Evolutionary conservation across 2,113 vertebrate species (phyloP).

Genomic region (Pedetes capensis): DNA sequence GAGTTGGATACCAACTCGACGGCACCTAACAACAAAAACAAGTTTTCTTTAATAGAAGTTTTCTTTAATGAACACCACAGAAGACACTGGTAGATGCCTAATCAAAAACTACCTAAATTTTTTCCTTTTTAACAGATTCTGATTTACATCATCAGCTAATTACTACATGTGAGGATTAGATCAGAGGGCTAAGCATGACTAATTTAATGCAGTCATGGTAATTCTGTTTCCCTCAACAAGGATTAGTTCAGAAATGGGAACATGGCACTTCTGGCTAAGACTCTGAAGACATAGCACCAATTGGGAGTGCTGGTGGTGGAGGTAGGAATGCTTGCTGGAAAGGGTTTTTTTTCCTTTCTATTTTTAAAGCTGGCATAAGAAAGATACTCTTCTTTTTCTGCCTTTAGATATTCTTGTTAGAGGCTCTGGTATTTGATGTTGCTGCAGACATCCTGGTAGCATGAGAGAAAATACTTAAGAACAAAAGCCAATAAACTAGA

Average conservation of each 20-base stretch:
- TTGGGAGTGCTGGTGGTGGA: neutral
- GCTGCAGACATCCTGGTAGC: neutral
- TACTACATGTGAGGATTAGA: neutral
- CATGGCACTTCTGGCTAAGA: neutral
- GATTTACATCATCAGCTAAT: neutral
- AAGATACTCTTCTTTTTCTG: neutral
- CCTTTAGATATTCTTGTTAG: neutral
- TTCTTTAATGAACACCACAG: neutral
- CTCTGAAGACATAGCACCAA: neutral
- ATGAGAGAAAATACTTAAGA: neutral
- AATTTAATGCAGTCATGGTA: neutral
- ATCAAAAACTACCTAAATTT: neutral
- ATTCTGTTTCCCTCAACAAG: neutral
- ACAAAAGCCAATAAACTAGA: neutral
- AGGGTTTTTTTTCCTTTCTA: neutral
- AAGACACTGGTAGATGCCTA: neutral
- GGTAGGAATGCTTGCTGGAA: neutral
- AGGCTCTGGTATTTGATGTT: neutral
- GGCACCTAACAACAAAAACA: no score
- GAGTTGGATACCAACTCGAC: no score
- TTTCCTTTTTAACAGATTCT: neutral
- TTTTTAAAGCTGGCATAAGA: neutral
- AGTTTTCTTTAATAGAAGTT: no score
- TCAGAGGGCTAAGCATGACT: neutral
- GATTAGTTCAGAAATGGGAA: neutral